Conservation (phyloP, 2,113 vertebrate species). For the Romanogobio albipinnatus region DNA sequence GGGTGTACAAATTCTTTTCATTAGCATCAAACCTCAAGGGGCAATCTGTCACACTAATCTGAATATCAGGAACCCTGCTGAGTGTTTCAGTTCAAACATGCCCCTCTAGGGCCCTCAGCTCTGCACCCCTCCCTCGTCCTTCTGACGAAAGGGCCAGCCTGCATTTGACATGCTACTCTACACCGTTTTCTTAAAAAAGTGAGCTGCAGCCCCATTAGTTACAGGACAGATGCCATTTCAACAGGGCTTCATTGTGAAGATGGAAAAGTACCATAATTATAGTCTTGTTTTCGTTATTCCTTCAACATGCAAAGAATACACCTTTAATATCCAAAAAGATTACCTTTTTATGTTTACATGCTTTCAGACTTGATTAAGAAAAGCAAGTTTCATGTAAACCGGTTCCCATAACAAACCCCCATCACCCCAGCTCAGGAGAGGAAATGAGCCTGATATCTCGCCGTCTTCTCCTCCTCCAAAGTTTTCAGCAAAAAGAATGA, state of each 20-base stretch:
- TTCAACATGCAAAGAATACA: not conserved
- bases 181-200: constrained; percentile 11
- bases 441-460: constrained; percentile 43
- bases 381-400: constrained; percentile 22
- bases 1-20: constrained; percentile 55
- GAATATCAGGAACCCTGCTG: constrained; percentile 60
- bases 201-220: not conserved
- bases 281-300: not conserved
- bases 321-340: not conserved
- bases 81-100: constrained; percentile 62
- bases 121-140: constrained; percentile 24
- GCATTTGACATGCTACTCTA: constrained; percentile 38
- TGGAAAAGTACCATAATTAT: not conserved
- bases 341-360: not conserved
- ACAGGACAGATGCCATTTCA: not conserved
- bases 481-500: constrained; percentile 19
- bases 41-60: constrained; percentile 60
- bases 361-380: not conserved
- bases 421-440: constrained; percentile 3
- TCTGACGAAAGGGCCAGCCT: not conserved
- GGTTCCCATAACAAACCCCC: constrained; percentile 44
- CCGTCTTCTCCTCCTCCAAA: constrained; percentile 39
- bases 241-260: not conserved
- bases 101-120: constrained; percentile 43
- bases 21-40: constrained; percentile 60